Evolutionary conservation across 2,797 vertebrate genomes (phyloP).

Genomic region (Apogon hyalosoma): DNA sequence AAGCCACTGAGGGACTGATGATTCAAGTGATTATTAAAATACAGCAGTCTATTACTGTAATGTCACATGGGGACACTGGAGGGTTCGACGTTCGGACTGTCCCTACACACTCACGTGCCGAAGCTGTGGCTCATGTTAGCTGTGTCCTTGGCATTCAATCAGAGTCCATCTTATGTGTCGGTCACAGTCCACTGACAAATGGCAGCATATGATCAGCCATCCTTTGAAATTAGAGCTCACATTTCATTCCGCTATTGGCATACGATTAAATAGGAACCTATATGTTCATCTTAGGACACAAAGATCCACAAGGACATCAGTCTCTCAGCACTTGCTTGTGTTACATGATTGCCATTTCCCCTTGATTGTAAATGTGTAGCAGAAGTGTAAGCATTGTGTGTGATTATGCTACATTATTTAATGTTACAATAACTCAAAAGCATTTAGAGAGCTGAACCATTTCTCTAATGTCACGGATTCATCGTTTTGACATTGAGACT

Average conservation of each 20-base stretch:
- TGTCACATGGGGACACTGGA: too few species aligned
- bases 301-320: conserved; percentile 45
- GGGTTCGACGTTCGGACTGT: not conserved
- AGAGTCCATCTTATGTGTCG: conserved; percentile 54
- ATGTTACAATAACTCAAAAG: conserved; percentile 12
- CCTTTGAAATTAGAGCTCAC: conserved; percentile 56
- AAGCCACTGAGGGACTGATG: too few species aligned
- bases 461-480: conserved; percentile 27
- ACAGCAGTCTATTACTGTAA: too few species aligned
- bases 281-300: conserved; percentile 24
- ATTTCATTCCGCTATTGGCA: conserved; percentile 45
- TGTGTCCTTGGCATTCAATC: conserved; percentile 69
- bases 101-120: not conserved
- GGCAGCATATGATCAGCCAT: conserved; percentile 63
- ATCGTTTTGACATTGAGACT: conserved; percentile 8
- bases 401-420: conserved; percentile 40
- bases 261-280: conserved; percentile 39
- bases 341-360: conserved; percentile 27
- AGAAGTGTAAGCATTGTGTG: conserved; percentile 19
- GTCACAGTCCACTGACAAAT: conserved; percentile 61
- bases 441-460: conserved; percentile 29
- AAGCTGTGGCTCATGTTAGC: conserved; percentile 14
- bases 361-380: conserved; percentile 51
- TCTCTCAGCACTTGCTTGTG: conserved; percentile 1
- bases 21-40: too few species aligned